Evolutionary conservation across 2,797 vertebrate genomes (phyloP).

Genomic region (Neoniphon sammara): DNA sequence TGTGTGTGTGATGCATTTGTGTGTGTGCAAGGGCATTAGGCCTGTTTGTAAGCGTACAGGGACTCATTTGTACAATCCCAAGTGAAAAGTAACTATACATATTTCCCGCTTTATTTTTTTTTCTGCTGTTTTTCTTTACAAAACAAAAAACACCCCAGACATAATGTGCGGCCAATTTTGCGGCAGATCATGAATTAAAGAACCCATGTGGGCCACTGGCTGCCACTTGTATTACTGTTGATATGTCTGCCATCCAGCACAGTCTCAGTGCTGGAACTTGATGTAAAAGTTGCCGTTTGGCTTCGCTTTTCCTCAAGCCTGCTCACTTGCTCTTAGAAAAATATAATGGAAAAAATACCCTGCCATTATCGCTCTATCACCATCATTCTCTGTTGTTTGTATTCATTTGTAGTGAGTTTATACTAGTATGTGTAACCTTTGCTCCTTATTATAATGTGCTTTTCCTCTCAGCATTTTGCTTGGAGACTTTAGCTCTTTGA

Average conservation of each 20-base stretch:
- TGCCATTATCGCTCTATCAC: conserved; percentile 7
- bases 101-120: conserved; percentile 28
- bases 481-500: conserved; percentile 18
- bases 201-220: conserved; percentile 44
- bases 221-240: conserved; percentile 47
- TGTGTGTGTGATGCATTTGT: conserved; percentile 29
- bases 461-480: conserved; percentile 8
- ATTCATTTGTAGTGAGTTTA: background rate
- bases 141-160: conserved; percentile 34
- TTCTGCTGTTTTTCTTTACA: background rate
- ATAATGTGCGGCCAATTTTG: conserved; percentile 25
- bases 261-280: conserved; percentile 22
- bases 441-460: background rate
- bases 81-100: conserved; percentile 37
- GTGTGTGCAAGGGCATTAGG: conserved; percentile 36
- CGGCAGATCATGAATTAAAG: conserved; percentile 44
- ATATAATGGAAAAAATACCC: conserved; percentile 22
- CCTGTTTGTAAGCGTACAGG: conserved; percentile 38
- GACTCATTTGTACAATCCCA: conserved; percentile 46
- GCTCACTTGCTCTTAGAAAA: background rate
- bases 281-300: conserved; percentile 42
- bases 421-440: background rate
- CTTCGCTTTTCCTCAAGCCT: conserved; percentile 44
- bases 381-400: conserved; percentile 7
- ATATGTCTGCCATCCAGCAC: conserved; percentile 37